Evolutionary conservation across 2,113 vertebrate species (phyloP), one percentile per base, ranked within the genome.

Genomic region (Dasyurus viverrinus): DNA sequence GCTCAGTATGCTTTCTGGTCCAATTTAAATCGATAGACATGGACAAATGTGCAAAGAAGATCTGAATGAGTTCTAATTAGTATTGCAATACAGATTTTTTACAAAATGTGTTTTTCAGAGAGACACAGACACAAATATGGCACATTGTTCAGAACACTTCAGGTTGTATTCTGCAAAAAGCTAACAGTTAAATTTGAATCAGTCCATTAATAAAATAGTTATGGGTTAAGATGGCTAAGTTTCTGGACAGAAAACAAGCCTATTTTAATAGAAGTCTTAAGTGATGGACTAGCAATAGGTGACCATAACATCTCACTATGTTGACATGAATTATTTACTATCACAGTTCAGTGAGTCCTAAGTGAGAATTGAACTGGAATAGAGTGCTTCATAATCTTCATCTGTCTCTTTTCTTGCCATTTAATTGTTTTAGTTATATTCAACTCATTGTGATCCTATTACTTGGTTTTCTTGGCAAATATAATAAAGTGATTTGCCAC

Each of bases 121-220:
- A 93, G 60, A 76, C 30, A 54, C 27, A 84, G 92, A 53, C 14
- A 42, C 42, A 94, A 90, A 57, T n/a, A 93, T 84, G 42, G 48
- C 2, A 8, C 26, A 19, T 2, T 90, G 0, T 84, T 94, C 76
- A 46, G n/a, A 89, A 92, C 90, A 76, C 0, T 0, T 47, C 11
- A 89, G 91, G 91, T 2, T 89, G 47, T 96, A 76, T 97, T 90
- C 60, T 93, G 52, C 95, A 92, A 91, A 57, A 90, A 94, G 53
- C 0, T 91, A 95, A 7, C 50, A 3, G 46, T 93, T 92, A 54
- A 91, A 9, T 47, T 92, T 12, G n/a, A 68, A 91, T 94, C 30
- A 26, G 24, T 89, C 8, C 19, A 90, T 25, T 92, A 26, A 55
- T 19, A 92, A 1, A 90, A 60, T 93, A 50, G 93, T 89, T 47